Base-by-base conservation (phyloP, 2,113 vertebrate genomes). In the Xyliphius kryptos region DNA sequence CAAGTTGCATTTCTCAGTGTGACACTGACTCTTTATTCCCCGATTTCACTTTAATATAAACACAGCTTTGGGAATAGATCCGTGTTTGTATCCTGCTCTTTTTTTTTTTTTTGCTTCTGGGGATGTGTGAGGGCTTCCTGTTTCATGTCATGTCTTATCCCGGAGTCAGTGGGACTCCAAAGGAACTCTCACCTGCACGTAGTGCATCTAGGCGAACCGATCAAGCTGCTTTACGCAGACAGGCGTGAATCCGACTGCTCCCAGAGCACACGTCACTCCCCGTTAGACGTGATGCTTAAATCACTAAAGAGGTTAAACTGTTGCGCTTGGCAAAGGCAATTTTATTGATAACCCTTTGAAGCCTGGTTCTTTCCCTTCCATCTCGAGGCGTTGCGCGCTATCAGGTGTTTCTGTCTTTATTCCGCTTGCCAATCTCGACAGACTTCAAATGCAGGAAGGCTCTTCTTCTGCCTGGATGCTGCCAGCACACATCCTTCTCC, bases 271-370 rank as follows among this genome's bases (percentile, higher is more conserved):
- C 79, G 77, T 82, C 86, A 76, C 79, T 73, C 78, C 78, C 83
- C 73, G 82, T 85, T 84, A 84, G 79, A n/a, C n/a, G 77, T 82
- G 77, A 81, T 74, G 77, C 70, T 75, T 69, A 68, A 63, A 68
- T 58, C 53, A 72, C 77, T 85, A 81, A 87, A 86, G 79, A 86
- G 84, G 82, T 84, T 88, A 87, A 87, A 87, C 80, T 85, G 81
- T 83, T 26, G 77, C 65, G 76, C 79, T 81, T 85, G 81, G 83
- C 85, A 82, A 76, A 81, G 79, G 72, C 83, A 82, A 83, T 84
- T 85, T 81, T 79, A 81, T 83, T 84, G 85, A 88, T 85, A 81
- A 76, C 47, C 47, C 76, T 85, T 86, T 84, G 85, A 86, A 83
- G 85, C 76, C 48, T 76, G 56, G 74, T 74, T 70, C n/a, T 63